Percentiles rank a stretch among this genome's conserved stretches.
These are phyloP conservation scores for Escarpia spicata DNA, from an alignment of 2,888 invertebrate genomes.

Conservation along the genomic window DNA sequence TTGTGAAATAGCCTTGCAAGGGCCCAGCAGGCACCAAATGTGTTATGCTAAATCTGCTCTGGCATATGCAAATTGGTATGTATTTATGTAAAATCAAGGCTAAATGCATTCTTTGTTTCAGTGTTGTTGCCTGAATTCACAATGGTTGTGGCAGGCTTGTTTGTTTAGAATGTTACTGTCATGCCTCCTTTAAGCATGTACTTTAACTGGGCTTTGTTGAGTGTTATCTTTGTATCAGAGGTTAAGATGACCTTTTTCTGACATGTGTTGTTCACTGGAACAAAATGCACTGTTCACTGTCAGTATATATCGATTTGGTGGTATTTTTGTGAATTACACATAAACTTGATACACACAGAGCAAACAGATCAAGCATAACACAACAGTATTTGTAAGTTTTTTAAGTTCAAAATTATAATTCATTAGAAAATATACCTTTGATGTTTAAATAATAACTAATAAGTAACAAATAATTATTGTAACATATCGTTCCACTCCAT, in stretches of 20 bases:
- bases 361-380: background rate
- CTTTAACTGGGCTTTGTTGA: background rate
- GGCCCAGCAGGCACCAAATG: background rate
- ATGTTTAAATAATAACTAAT: too few species aligned
- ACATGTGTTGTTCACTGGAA: background rate
- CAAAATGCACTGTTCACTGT: background rate
- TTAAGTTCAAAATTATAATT: too few species aligned
- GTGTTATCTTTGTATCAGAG: background rate
- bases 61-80: background rate
- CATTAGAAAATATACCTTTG: too few species aligned
- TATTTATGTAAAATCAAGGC: background rate
- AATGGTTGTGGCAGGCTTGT: constrained; percentile 4
- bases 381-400: too few species aligned
- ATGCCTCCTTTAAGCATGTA: background rate
- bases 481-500: background rate
- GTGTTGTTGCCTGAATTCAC: background rate
- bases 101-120: background rate
- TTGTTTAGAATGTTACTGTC: background rate
- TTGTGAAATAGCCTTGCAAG: background rate
- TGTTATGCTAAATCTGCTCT: background rate
- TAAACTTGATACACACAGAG: background rate
- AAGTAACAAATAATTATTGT: background rate
- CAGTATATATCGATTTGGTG: background rate
- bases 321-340: background rate
- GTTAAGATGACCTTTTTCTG: background rate